Percentiles rank a stretch among this genome's conserved stretches.
phyloP scores from a whole-genome alignment of 2,888 invertebrate species.

The Parnassius smintheus region DNA sequence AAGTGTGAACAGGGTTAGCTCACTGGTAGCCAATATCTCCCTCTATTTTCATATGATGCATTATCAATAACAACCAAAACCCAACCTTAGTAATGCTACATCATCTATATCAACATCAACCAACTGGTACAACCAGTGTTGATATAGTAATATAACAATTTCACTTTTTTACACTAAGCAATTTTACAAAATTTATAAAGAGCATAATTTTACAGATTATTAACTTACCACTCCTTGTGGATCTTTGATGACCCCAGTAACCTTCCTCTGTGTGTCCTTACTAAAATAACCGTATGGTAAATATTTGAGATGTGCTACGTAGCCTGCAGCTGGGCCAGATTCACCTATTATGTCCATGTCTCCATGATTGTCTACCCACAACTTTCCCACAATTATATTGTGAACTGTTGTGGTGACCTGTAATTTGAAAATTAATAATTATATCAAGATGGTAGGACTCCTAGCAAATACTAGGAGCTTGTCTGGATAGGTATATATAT shows the following conservation, averaged over 20 bases:
- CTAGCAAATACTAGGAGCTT: too few species aligned
- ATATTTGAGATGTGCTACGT: slow-evolving; percentile 98
- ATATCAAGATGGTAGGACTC: background rate
- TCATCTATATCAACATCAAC: too few species aligned
- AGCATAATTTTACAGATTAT: background rate
- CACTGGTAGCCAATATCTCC: too few species aligned
- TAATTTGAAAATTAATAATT: background rate
- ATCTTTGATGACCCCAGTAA: slow-evolving; percentile 90
- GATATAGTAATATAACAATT: too few species aligned
- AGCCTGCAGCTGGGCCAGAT: slow-evolving; percentile 90
- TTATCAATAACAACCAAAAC: too few species aligned
- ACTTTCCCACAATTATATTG: slow-evolving; percentile 99
- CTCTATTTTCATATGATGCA: too few species aligned
- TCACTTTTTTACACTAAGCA: too few species aligned
- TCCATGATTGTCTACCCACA: slow-evolving; percentile 99
- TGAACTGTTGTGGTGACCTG: slow-evolving; percentile 98
- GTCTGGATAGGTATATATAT: too few species aligned
- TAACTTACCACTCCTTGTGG: slow-evolving; percentile 83
- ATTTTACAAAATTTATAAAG: too few species aligned
- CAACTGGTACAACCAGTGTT: too few species aligned
- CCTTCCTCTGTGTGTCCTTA: slow-evolving; percentile 95
- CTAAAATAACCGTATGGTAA: slow-evolving; percentile 99
- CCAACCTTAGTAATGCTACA: too few species aligned
- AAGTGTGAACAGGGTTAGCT: too few species aligned
- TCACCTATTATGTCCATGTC: slow-evolving; percentile 97